Conservation (phyloP, 2,113 vertebrate genomes). For the Merops nubicus region DNA sequence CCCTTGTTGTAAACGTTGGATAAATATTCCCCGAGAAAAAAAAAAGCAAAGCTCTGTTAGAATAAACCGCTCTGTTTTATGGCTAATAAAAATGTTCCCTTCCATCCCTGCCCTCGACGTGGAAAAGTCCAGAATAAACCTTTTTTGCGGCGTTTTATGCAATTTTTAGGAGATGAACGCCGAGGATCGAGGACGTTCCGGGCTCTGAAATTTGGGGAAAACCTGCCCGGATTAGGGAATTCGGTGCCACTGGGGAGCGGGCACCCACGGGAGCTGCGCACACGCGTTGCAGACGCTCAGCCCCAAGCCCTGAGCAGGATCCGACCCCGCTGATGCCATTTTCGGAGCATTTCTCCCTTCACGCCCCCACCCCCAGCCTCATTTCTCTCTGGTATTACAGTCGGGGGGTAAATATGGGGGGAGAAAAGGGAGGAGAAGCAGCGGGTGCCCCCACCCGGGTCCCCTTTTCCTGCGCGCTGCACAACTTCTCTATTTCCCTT, state of each 20-base stretch:
- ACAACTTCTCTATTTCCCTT: neutral
- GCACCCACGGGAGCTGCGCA: neutral
- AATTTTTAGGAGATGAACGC: neutral
- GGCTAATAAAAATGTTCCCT: neutral
- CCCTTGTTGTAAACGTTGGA: neutral
- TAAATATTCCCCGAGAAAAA: neutral
- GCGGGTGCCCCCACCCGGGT: neutral
- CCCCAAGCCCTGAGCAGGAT: neutral
- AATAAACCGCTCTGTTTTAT: neutral
- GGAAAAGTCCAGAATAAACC: neutral
- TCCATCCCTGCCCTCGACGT: neutral
- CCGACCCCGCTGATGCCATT: neutral
- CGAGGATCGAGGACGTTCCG: neutral
- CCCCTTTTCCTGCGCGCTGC: accelerated
- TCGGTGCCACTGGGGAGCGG: neutral
- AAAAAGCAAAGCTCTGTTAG: neutral
- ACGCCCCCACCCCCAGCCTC: too few species aligned
- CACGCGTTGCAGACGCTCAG: neutral
- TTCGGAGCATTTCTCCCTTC: neutral
- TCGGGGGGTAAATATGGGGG: neutral
- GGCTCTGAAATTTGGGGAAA: neutral
- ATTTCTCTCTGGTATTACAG: neutral
- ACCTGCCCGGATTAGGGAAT: accelerated
- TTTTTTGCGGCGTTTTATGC: neutral
- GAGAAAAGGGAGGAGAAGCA: neutral